Evolutionary conservation across 1,140 invertebrate genomes (phyloP), one percentile per base, ranked within the genome.

Genomic region (Phocides pigmalion): DNA sequence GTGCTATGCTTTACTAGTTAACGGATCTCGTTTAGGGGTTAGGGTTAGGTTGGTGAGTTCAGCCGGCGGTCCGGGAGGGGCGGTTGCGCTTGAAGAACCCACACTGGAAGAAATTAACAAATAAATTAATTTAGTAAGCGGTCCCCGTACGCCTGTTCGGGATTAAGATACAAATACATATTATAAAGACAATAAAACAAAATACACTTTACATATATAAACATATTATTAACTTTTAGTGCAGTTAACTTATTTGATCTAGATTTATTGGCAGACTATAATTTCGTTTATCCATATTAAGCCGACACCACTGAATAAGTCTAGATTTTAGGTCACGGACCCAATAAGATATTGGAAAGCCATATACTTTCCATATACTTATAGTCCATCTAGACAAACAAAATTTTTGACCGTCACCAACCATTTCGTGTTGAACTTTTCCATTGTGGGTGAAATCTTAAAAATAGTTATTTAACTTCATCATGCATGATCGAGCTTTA

Each of bases 21-120:
- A 46, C 41, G 41, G 15, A 22, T 39, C 50, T 53, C 16, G 50
- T 53, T 53, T 53, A 37, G 0, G 49, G 49, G 50, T 54, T 54
- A 54, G 37, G 19, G 51, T 42, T 54, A 54, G 46, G 19, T 49
- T 49, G 46, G 20, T 41, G 19, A 20, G 39, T 42, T 56, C 53
- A 56, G 53, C 53, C 97, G 1, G 95, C 97, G 1, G 95, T 93
- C 79, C 95, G 94, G 6, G 94, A 94, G 39, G 96, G 97, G 44
- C 97, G 94, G 88, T 97, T 97, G 73, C 97, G 94, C 80, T 97
- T 97, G 92, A 98, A 98, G 94, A 98, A 98, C 62, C 97, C 97
- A 88, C 96, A 96, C 97, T 98, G 90, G 35, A 94, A 63, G 35
- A 51, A 42, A 51, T 39, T 53, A 63, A 67, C 28, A 46, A 25